A percentile compares a stretch with the other conserved stretches of the same genome.
Conservation (phyloP, 2,888 invertebrate genomes). For the Lamproptera curius region DNA sequence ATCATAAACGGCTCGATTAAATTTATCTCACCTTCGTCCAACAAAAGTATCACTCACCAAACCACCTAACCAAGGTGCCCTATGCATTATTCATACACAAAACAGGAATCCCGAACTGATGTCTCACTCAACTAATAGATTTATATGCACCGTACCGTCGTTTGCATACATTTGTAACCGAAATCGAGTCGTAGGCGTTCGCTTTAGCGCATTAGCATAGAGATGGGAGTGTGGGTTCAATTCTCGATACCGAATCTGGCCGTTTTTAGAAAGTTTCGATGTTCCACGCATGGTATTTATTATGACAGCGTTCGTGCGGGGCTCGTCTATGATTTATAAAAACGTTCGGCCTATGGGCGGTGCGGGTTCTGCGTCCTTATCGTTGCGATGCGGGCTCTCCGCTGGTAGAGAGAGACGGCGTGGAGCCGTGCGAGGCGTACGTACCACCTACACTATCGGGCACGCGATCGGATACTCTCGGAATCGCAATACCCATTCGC, state of each 20-base stretch:
- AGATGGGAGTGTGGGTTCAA: slow-evolving; percentile 37
- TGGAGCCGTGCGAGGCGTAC: slow-evolving; percentile 15
- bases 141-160: slow-evolving; percentile 30
- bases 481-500: slow-evolving; percentile 15
- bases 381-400: background rate
- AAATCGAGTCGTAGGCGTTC: slow-evolving; percentile 32
- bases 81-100: slow-evolving; percentile 29
- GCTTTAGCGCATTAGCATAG: slow-evolving; percentile 37
- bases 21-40: too few relatives aligned
- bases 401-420: slow-evolving; percentile 1
- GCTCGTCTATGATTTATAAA: slow-evolving; percentile 35
- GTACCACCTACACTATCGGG: slow-evolving; percentile 21
- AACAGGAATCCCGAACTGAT: slow-evolving; percentile 27
- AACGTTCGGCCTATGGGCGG: slow-evolving; percentile 24
- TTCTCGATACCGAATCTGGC: too few relatives aligned
- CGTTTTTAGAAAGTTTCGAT: slow-evolving; percentile 40
- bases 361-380: slow-evolving; percentile 7
- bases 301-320: slow-evolving; percentile 30
- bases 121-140: slow-evolving; percentile 36
- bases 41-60: too few relatives aligned
- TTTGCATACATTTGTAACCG: slow-evolving; percentile 38
- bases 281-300: too few relatives aligned
- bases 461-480: slow-evolving; percentile 5
- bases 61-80: too few relatives aligned
- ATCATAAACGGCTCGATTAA: too few relatives aligned